A percentile compares a stretch with the other conserved stretches of the same genome.
Conservation (phyloP, 1,140 invertebrate species). For the Stratiolaelaps scimitus region DNA sequence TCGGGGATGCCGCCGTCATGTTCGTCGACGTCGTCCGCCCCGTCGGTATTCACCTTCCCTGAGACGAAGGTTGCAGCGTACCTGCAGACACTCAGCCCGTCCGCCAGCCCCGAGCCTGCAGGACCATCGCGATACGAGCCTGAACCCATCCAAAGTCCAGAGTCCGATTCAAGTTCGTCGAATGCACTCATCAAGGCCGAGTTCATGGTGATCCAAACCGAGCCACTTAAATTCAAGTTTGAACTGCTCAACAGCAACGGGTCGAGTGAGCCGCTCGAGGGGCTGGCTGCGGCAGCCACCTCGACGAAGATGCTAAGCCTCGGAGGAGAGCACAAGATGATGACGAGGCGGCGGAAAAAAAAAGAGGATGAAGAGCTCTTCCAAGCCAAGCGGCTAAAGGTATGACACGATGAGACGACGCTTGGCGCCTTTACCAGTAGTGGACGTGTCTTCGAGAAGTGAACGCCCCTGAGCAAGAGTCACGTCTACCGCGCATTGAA, state of each 20-base stretch:
- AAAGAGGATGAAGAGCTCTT: no score
- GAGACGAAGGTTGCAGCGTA: constrained; percentile 34
- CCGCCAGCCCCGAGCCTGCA: background rate
- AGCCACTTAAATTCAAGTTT: constrained; percentile 25
- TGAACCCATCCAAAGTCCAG: background rate
- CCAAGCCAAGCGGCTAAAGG: no score
- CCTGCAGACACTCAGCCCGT: constrained; percentile 31
- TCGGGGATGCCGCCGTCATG: constrained; percentile 6
- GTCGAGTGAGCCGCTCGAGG: no score
- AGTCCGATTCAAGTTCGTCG: background rate
- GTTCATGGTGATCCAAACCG: constrained; percentile 4
- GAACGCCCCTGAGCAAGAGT: no score
- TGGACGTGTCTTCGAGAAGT: no score
- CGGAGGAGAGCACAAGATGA: no score
- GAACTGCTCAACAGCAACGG: constrained; percentile 12
- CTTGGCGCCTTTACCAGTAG: no score
- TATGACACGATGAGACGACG: no score
- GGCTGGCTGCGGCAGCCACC: no score
- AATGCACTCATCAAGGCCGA: constrained; percentile 20
- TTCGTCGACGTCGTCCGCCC: constrained; percentile 19
- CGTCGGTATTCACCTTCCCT: constrained; percentile 34
- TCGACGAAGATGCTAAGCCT: no score
- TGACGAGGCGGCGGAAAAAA: no score
- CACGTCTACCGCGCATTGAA: no score
- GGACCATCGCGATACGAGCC: background rate